Conservation (phyloP, 2,888 invertebrate species). For the Laspeyria flexula region DNA sequence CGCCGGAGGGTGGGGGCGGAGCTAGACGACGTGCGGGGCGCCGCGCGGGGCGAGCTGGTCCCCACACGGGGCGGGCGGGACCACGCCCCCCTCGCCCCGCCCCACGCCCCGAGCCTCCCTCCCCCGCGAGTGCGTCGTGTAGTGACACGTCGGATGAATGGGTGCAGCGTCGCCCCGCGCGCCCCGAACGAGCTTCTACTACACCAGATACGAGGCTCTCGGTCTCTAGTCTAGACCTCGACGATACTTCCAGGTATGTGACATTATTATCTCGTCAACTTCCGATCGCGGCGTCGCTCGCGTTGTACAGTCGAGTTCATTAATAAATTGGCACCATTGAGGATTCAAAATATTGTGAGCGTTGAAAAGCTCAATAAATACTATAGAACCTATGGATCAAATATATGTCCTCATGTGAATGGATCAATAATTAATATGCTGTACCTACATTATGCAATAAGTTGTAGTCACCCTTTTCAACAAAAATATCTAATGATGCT, state of each 20-base stretch:
- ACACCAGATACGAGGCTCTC: neutral
- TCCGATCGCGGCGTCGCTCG: too few relatives aligned
- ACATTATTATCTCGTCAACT: too few relatives aligned
- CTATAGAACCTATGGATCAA: too few relatives aligned
- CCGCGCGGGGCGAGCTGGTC: slow-evolving; percentile 31
- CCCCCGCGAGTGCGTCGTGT: slow-evolving; percentile 41
- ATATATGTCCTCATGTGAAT: too few relatives aligned
- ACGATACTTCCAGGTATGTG: slow-evolving; percentile 46
- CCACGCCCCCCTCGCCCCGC: slow-evolving; percentile 33
- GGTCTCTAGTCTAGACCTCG: slow-evolving; percentile 45
- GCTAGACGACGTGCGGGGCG: slow-evolving; percentile 44
- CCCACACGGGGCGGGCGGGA: slow-evolving; percentile 25
- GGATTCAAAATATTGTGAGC: too few relatives aligned
- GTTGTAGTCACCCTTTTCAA: too few relatives aligned
- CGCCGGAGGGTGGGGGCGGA: slow-evolving; percentile 61
- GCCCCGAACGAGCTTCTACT: slow-evolving; percentile 29
- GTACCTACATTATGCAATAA: too few relatives aligned
- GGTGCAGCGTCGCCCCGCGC: slow-evolving; percentile 54
- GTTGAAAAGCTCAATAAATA: too few relatives aligned
- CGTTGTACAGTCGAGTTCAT: too few relatives aligned
- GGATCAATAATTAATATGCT: too few relatives aligned
- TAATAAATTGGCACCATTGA: too few relatives aligned
- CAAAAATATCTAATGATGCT: too few relatives aligned
- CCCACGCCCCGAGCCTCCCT: slow-evolving; percentile 23
- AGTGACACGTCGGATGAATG: slow-evolving; percentile 67